Base-by-base conservation (phyloP, 2,113 vertebrate genomes). In the Gorilla gorilla region DNA sequence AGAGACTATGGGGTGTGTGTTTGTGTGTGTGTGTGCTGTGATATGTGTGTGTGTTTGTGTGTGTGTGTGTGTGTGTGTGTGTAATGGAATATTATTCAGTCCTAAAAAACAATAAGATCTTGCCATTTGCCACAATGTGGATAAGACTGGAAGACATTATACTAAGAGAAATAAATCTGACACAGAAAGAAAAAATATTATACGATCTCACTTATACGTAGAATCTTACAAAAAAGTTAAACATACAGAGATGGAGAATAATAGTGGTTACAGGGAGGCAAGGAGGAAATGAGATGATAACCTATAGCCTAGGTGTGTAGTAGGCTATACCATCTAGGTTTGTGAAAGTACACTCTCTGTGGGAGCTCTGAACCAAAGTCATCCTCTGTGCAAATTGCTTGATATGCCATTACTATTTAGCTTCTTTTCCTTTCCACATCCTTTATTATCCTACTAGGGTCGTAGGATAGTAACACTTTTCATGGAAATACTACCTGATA, bases 51-150 rank as follows among this genome's bases (percentile, higher is more conserved):
- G 11, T 32, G 30, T 35, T 4, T n/a, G n/a, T n/a, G n/a, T 22
- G 20, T 61, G 10, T 61, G 35, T 70, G 68, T 38, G n/a, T 38
- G 0, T 22, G 1, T 23, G 20, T 23, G 5, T 12, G 0, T 10
- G n/a, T 68, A 40, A 6, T 12, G 2, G 18, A 40, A 38, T 38
- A 72, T 23, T 40, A 38, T 73, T 73, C n/a, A 73, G n/a, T 38
- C 20, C 70, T 73, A 73, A 73, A 40, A 70, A 73, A 73, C 18
- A 70, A 9, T 20, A 40, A 40, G n/a, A 73, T 73, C n/a, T 73
- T 73, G 70, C 38, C 70, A 40, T 73, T 40, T 40, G 20, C 20
- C n/a, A 73, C n/a, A 73, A 73, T 12, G 70, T 73, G n/a, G 20
- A 73, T 73, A 38, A 73, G 18, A 9, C 20, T 40, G 20, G 70